Evolutionary conservation across 2,888 invertebrate species (phyloP), one percentile per base, ranked within the genome.

Genomic region (Erebia palarica): DNA sequence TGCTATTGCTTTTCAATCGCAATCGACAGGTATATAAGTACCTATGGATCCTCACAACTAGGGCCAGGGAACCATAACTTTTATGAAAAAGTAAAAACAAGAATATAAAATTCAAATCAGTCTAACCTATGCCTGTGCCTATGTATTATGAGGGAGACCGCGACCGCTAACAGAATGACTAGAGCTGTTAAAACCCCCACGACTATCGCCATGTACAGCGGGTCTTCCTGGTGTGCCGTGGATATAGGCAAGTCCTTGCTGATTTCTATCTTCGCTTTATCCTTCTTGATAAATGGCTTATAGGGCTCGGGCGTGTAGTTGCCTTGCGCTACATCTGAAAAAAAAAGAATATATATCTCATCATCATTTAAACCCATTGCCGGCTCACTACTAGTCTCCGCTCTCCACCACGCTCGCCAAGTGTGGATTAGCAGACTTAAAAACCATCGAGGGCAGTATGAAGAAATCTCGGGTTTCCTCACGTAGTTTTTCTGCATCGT

Each of bases 131-230:
- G 96, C 49, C 95, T 91, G 83, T 96, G 96, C 60, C 96, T 92
- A 75, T 96, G 95, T 59, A 96, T 94, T 80, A 97, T 95, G 68
- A 97, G 92, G 85, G 95, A 95, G 79, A 97, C 96, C 51, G 96
- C 95, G 9, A 96, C 95, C 2, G 95, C 96, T 36, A 97, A 91
- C 1, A 97, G 90, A 66, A 97, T 94, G 66, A 96, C 95, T 63
- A 97, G 94, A 1, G 96, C 96, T 36, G 96, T 96, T 65, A 97
- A 87, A 7, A 96, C 95, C n/a, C 96, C 96, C 57, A 97, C 95
- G 68, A 96, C 95, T 75, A 96, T 94, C n/a, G 96, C 96, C 91
- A 96, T 94, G 87, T 96, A 96, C 8, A 96, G 90, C 1, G 96
- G 95, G 81, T 96, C 96, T 76, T 96, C 96, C 79, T 95, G 94